Evolutionary conservation across 2,888 invertebrate species (phyloP).

Genomic region (Lepidochrysops patricia): DNA sequence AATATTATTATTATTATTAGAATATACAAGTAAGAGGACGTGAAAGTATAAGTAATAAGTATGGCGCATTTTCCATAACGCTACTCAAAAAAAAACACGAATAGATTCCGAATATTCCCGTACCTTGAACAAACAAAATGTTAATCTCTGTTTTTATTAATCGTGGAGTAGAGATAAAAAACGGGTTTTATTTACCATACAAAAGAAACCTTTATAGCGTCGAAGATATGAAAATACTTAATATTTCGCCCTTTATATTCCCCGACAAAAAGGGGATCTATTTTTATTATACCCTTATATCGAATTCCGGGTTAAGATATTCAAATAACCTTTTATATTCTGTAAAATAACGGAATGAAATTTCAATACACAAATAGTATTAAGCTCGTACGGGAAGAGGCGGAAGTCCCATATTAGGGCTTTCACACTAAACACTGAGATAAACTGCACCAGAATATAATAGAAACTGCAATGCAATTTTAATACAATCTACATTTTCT

Average conservation of each 20-base stretch:
- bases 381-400: not conserved
- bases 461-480: no score
- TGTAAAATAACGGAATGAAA: conserved; percentile 1
- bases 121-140: not conserved
- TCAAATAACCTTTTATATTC: not conserved
- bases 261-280: conserved; percentile 1
- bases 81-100: no score
- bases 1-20: no score
- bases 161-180: not conserved
- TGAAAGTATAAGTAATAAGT: no score
- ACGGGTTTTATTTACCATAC: not conserved
- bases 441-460: no score
- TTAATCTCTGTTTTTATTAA: not conserved
- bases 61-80: no score
- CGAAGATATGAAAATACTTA: not conserved
- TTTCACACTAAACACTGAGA: not conserved
- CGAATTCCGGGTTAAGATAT: conserved; percentile 5
- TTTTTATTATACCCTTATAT: not conserved
- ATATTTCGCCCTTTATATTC: not conserved
- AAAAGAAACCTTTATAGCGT: not conserved
- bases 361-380: conserved; percentile 1
- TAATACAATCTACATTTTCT: no score
- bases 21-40: no score
- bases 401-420: not conserved
- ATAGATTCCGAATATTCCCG: not conserved